A percentile compares a stretch with the other conserved stretches of the same genome.
Evolutionary conservation across 2,797 vertebrate species (phyloP).

Genomic region (Threskiornis aethiopicus): DNA sequence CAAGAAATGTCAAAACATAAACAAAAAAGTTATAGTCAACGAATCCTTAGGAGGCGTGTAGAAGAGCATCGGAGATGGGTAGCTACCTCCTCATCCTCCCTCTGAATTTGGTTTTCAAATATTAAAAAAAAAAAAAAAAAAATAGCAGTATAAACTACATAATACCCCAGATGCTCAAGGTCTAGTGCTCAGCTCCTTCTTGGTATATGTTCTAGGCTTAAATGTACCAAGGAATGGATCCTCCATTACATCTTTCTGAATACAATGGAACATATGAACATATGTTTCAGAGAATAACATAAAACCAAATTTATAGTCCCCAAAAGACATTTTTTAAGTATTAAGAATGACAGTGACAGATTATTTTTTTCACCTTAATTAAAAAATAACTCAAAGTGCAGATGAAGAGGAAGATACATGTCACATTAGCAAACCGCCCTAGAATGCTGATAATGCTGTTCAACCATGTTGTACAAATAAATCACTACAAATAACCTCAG

Average conservation of each 20-base stretch:
- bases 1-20: background rate
- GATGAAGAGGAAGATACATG: background rate
- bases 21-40: rapidly evolving
- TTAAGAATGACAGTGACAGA: background rate
- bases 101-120: background rate
- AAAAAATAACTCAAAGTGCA: conserved; percentile 2
- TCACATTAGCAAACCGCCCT: conserved; percentile 16
- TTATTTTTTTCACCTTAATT: background rate
- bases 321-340: background rate
- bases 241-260: background rate
- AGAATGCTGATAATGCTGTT: background rate
- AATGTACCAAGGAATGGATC: background rate
- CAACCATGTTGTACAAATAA: background rate
- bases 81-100: background rate
- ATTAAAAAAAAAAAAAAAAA: background rate
- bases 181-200: background rate
- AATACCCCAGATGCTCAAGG: background rate
- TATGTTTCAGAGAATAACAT: background rate
- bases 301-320: background rate
- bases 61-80: background rate
- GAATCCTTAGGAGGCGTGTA: background rate
- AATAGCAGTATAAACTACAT: background rate
- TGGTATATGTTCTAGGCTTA: background rate
- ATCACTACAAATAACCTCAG: background rate
- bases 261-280: background rate